phyloP scores from a whole-genome alignment of 2,113 vertebrate species.

The Edolisoma coerulescens region DNA sequence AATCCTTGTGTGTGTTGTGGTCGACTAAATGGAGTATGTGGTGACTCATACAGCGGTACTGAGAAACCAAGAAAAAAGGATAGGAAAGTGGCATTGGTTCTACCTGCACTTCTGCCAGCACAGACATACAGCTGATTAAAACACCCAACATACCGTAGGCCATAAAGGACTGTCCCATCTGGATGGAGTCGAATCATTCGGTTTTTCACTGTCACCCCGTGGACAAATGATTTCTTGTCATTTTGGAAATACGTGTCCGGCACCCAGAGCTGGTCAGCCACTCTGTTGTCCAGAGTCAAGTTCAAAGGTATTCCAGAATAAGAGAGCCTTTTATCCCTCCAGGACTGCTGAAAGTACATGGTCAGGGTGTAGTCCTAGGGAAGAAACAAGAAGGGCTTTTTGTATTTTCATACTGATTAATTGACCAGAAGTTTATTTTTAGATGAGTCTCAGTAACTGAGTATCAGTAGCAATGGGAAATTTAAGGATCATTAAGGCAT shows the following conservation, averaged over 20 bases:
- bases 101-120: neutral
- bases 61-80: neutral
- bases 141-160: constrained; percentile 78
- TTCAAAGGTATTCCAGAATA: constrained; percentile 94
- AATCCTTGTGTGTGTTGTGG: neutral
- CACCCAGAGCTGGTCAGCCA: constrained; percentile 92
- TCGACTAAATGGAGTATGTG: neutral
- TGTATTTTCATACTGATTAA: neutral
- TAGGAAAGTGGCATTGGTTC: neutral
- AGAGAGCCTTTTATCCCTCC: constrained; percentile 92
- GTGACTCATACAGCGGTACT: neutral
- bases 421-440: neutral
- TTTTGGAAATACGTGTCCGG: constrained; percentile 93
- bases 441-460: neutral
- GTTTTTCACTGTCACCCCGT: constrained; percentile 93
- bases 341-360: constrained; percentile 95
- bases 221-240: constrained; percentile 93
- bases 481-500: neutral
- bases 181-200: constrained; percentile 93
- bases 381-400: neutral
- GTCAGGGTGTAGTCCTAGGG: constrained; percentile 91
- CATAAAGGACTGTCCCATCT: constrained; percentile 90
- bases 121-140: neutral
- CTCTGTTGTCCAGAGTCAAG: constrained; percentile 90
- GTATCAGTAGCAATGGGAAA: neutral